Evolutionary conservation across 2,888 invertebrate species (phyloP).

Genomic region (Cryptocephalus primarius): DNA sequence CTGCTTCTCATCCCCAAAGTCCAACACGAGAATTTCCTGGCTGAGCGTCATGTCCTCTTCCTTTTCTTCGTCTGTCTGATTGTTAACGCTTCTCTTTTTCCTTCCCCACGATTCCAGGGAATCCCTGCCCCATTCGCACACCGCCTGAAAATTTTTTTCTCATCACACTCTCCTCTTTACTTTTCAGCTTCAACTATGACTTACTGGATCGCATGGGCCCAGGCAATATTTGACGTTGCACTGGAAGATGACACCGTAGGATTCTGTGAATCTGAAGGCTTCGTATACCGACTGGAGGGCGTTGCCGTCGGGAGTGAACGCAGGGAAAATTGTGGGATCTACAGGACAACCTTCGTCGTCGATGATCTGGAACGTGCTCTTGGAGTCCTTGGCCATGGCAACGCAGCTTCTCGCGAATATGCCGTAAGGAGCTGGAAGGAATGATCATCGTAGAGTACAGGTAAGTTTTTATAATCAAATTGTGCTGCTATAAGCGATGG

Average conservation of each 20-base stretch:
- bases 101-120: constrained; percentile 87
- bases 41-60: constrained; percentile 86
- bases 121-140: constrained; percentile 85
- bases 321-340: constrained; percentile 88
- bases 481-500: too few relatives aligned
- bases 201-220: constrained; percentile 86
- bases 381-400: constrained; percentile 93
- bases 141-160: constrained; percentile 47
- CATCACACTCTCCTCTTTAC: too few relatives aligned
- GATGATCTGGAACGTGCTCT: constrained; percentile 92
- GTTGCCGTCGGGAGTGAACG: constrained; percentile 82
- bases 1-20: constrained; percentile 84
- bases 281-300: constrained; percentile 86
- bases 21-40: constrained; percentile 85
- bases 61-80: constrained; percentile 49
- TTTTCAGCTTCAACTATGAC: constrained; percentile 17
- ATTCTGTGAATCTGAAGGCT: constrained; percentile 91
- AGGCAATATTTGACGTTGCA: constrained; percentile 94
- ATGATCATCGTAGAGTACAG: too few relatives aligned
- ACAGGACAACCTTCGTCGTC: constrained; percentile 92
- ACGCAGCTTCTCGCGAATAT: constrained; percentile 93
- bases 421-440: constrained; percentile 76
- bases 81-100: constrained; percentile 65
- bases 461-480: too few relatives aligned
- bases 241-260: constrained; percentile 93